phyloP scores from a whole-genome alignment of 2,797 vertebrate species.

The Glyptemys insculpta region DNA sequence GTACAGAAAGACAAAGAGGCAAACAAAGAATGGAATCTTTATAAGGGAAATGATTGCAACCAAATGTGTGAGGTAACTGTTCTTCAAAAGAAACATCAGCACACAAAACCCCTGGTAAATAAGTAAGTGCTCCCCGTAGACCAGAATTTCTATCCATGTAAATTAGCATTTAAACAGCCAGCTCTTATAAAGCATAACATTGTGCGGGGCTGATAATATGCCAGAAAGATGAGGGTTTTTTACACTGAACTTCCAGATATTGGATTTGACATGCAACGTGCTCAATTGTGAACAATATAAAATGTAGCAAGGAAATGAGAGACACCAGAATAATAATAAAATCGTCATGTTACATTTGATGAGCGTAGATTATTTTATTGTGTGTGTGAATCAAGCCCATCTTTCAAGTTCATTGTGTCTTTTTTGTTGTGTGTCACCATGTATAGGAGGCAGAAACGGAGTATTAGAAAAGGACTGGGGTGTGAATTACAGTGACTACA shows the following conservation, averaged over 20 bases:
- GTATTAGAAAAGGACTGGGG: background rate
- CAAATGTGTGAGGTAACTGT: background rate
- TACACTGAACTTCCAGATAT: conserved; percentile 51
- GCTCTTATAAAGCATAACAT: background rate
- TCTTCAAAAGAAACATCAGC: background rate
- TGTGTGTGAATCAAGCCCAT: background rate
- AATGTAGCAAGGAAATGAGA: background rate
- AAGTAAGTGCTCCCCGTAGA: background rate
- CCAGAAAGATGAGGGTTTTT: background rate
- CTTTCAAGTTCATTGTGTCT: background rate
- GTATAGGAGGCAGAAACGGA: background rate
- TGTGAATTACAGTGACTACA: background rate
- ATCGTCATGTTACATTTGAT: background rate
- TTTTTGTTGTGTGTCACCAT: background rate
- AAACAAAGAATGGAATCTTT: background rate
- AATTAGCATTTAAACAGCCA: conserved; percentile 1
- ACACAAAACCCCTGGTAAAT: background rate
- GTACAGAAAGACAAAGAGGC: background rate
- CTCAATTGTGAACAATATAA: conserved; percentile 46
- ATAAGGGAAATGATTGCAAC: background rate
- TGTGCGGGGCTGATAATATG: background rate
- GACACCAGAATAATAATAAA: background rate
- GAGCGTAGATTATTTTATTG: background rate
- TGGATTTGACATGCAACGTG: conserved; percentile 52
- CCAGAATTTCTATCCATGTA: background rate